Evolutionary conservation across 2,888 invertebrate genomes (phyloP).

Genomic region (Xestia rhomboidea): DNA sequence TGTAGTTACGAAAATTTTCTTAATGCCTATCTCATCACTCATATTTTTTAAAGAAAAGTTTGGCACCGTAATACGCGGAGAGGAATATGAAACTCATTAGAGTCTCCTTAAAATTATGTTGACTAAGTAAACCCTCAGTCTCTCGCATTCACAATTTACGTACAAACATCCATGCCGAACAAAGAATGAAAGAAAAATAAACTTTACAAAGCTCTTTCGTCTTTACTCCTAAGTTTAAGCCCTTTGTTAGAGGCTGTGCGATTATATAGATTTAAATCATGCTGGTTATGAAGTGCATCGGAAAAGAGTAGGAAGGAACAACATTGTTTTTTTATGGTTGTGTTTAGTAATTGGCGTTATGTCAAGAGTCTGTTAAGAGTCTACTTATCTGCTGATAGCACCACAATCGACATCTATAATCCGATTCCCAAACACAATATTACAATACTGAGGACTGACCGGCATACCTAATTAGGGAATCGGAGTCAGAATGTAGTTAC

Average conservation of each 20-base stretch:
- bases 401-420: background rate
- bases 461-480: background rate
- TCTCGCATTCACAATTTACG: conserved; percentile 37
- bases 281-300: conserved; percentile 26
- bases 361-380: conserved; percentile 2
- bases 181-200: conserved; percentile 50
- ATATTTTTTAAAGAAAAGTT: background rate
- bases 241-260: conserved; percentile 22
- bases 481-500: background rate
- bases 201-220: conserved; percentile 39
- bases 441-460: background rate
- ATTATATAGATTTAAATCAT: conserved; percentile 36
- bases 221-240: conserved; percentile 27
- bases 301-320: background rate
- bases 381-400: background rate
- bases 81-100: conserved; percentile 54
- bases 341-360: conserved; percentile 4
- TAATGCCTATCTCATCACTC: background rate
- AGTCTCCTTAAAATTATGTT: conserved; percentile 44
- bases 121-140: conserved; percentile 44
- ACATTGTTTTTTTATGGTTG: conserved; percentile 11
- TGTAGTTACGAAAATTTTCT: background rate
- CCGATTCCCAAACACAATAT: background rate
- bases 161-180: conserved; percentile 42
- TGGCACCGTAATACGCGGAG: background rate